Percentiles rank a stretch among this genome's conserved stretches.
Conservation (phyloP, 2,888 invertebrate species). For the Thysanoteuthis rhombus region DNA sequence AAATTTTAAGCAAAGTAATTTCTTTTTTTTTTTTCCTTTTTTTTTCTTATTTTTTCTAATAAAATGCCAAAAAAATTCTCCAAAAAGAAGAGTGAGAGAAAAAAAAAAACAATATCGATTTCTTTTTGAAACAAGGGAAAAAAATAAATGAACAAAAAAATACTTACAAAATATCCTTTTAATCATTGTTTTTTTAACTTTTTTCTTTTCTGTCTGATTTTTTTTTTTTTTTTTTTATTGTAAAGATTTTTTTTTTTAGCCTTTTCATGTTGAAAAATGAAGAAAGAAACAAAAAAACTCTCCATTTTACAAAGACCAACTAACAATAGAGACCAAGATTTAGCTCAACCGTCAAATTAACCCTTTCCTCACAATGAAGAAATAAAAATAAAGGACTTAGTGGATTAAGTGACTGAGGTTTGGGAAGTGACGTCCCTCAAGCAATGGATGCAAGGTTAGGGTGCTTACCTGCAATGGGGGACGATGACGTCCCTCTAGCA, state of each 20-base stretch:
- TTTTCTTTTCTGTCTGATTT: background rate
- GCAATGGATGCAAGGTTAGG: too few species aligned
- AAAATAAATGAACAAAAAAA: background rate
- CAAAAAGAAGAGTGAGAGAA: background rate
- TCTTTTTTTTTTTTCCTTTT: background rate
- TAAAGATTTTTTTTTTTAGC: background rate
- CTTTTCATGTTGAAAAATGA: background rate
- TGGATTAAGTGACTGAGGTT: background rate
- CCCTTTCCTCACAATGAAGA: background rate
- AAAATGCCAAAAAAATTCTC: background rate
- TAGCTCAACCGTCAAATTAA: background rate
- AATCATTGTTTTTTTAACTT: too few species aligned
- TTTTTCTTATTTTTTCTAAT: constrained; percentile 30
- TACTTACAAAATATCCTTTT: background rate
- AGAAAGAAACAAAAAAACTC: background rate
- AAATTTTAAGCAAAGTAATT: background rate
- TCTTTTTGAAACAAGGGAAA: background rate
- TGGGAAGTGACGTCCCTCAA: background rate
- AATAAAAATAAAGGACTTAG: background rate
- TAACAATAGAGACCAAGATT: constrained; percentile 12
- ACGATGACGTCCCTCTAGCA: background rate
- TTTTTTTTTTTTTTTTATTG: background rate
- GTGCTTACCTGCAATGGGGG: too few species aligned
- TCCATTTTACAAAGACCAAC: background rate
- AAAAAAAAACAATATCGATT: background rate